Evolutionary conservation across 2,888 invertebrate species (phyloP).

Genomic region (Adelognathus sp.): DNA sequence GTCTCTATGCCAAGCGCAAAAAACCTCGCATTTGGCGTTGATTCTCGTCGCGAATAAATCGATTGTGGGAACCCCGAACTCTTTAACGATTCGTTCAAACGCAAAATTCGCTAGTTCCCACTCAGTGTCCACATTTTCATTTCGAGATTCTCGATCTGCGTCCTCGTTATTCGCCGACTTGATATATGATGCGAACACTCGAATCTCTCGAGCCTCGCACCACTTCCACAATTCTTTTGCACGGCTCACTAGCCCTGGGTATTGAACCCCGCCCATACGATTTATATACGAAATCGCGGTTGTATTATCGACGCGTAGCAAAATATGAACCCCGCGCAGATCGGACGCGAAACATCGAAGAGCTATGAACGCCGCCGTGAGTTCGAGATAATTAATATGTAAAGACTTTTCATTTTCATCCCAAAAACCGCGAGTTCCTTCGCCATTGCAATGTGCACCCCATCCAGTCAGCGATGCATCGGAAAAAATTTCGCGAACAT

Average conservation of each 20-base stretch:
- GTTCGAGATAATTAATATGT: constrained; percentile 60
- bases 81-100: constrained; percentile 26
- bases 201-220: constrained; percentile 53
- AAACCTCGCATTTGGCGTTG: constrained; percentile 53
- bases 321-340: constrained; percentile 27
- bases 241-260: constrained; percentile 30
- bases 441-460: constrained; percentile 46
- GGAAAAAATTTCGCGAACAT: constrained; percentile 30
- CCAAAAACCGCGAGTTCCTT: constrained; percentile 48
- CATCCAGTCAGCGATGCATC: constrained; percentile 47
- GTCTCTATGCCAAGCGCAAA: constrained; percentile 57
- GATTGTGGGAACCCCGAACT: constrained; percentile 43
- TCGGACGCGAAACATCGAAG: constrained; percentile 51
- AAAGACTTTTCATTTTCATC: constrained; percentile 29
- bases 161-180: constrained; percentile 47
- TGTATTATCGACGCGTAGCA: constrained; percentile 54
- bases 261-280: constrained; percentile 59
- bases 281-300: constrained; percentile 61
- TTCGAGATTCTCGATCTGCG: constrained; percentile 64
- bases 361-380: constrained; percentile 50
- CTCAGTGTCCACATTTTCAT: constrained; percentile 52
- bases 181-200: constrained; percentile 60
- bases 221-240: constrained; percentile 56
- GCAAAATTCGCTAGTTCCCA: constrained; percentile 54
- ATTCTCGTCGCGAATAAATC: constrained; percentile 56